A percentile compares a stretch with the other conserved stretches of the same genome.
Evolutionary conservation across 2,113 vertebrate genomes (phyloP).

Genomic region (Cynocephalus volans): DNA sequence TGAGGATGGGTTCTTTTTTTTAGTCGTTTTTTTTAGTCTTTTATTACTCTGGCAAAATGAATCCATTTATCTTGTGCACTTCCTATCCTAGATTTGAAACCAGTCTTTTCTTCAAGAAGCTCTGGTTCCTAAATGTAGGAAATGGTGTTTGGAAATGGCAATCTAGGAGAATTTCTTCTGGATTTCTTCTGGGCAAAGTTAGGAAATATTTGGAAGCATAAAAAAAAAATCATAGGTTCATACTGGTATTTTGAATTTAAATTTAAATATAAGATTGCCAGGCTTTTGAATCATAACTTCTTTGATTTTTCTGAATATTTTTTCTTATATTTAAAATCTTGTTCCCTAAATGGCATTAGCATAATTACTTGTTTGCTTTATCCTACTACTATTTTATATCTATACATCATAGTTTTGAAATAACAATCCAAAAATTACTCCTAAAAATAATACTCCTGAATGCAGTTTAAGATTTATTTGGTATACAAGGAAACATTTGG

Average conservation of each 20-base stretch:
- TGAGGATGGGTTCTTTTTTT: background rate
- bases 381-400: background rate
- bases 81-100: background rate
- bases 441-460: background rate
- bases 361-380: background rate
- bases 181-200: background rate
- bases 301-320: constrained; percentile 33
- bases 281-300: background rate
- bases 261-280: background rate
- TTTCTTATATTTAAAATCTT: constrained; percentile 28
- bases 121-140: background rate
- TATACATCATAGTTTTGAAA: background rate
- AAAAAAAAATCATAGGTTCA: background rate
- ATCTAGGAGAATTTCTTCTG: background rate
- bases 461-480: constrained; percentile 7
- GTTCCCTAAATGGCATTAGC: background rate
- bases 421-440: constrained; percentile 25
- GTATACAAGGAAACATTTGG: background rate
- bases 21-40: background rate
- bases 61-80: background rate
- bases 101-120: background rate
- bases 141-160: background rate
- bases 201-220: background rate
- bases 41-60: background rate
- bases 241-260: background rate